Conservation (phyloP, 2,797 vertebrate species). For the Poeciliopsis gracilis region DNA sequence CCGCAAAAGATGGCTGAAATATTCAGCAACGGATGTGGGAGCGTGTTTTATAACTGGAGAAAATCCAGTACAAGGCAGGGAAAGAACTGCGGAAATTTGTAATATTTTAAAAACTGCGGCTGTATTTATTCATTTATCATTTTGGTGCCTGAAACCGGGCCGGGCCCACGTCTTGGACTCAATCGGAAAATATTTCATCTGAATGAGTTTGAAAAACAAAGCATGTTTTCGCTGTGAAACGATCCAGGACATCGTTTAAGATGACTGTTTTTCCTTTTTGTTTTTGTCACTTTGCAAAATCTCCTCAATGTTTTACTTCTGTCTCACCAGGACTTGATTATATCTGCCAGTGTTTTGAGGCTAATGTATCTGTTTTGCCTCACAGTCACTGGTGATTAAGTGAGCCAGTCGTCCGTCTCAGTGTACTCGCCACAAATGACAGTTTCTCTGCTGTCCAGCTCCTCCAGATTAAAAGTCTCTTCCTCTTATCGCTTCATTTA, state of each 20-base stretch:
- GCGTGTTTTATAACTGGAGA: not conserved
- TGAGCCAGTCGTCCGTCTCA: not conserved
- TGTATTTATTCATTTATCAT: not conserved
- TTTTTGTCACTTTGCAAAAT: not conserved
- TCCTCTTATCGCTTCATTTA: conserved; percentile 46
- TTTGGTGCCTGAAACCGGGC: not conserved
- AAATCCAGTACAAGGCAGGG: not conserved
- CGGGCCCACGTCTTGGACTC: no score
- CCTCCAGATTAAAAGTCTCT: conserved; percentile 9
- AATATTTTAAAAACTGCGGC: not conserved
- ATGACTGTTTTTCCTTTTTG: not conserved
- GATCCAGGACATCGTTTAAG: no score
- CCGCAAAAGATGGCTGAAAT: not conserved
- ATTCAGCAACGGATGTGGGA: not conserved
- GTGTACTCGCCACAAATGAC: not conserved
- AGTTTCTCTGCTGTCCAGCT: not conserved
- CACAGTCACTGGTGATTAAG: not conserved
- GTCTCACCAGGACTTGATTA: not conserved
- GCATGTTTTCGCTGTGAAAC: not conserved
- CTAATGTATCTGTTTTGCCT: not conserved
- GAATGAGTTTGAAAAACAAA: not conserved
- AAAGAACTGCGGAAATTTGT: not conserved
- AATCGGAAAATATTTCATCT: not conserved
- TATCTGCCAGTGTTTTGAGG: not conserved
- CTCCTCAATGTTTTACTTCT: not conserved